phyloP scores from a whole-genome alignment of 1,140 invertebrate species.

The Drosophila mojavensis region DNA sequence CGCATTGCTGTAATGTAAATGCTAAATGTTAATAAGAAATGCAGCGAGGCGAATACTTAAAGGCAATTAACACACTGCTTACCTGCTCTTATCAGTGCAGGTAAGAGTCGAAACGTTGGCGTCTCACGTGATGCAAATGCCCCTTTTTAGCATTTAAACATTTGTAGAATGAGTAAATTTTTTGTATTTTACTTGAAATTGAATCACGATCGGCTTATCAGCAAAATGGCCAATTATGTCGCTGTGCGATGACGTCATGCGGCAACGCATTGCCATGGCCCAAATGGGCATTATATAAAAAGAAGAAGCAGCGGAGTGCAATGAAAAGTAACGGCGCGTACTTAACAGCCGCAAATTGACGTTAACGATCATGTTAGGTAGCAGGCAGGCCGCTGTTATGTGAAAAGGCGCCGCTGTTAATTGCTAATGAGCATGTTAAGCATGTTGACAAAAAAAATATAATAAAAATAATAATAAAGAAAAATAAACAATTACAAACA shows the following conservation, averaged over 20 bases:
- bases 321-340: constrained; percentile 30
- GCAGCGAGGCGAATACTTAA: not conserved
- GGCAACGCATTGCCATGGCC: constrained; percentile 2
- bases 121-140: constrained; percentile 12
- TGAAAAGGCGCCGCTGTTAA: constrained; percentile 28
- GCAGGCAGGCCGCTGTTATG: constrained; percentile 25
- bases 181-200: not conserved
- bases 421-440: constrained; percentile 40
- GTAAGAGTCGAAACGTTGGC: not conserved
- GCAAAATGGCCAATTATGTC: not conserved
- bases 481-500: constrained; percentile 8
- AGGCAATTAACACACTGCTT: constrained; percentile 18
- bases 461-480: not conserved
- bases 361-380: constrained; percentile 34
- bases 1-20: constrained; percentile 6
- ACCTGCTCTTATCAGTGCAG: constrained; percentile 9
- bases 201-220: constrained; percentile 15
- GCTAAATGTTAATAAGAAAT: constrained; percentile 15
- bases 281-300: constrained; percentile 10
- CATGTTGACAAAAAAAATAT: constrained; percentile 32
- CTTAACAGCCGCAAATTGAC: constrained; percentile 5
- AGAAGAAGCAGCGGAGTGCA: constrained; percentile 1
- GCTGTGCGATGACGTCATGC: constrained; percentile 8
- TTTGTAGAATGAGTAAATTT: not conserved
- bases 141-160: no score